Evolutionary conservation across 2,113 vertebrate species (phyloP), one percentile per base, ranked within the genome.

Genomic region (Oryzias curvinotus): DNA sequence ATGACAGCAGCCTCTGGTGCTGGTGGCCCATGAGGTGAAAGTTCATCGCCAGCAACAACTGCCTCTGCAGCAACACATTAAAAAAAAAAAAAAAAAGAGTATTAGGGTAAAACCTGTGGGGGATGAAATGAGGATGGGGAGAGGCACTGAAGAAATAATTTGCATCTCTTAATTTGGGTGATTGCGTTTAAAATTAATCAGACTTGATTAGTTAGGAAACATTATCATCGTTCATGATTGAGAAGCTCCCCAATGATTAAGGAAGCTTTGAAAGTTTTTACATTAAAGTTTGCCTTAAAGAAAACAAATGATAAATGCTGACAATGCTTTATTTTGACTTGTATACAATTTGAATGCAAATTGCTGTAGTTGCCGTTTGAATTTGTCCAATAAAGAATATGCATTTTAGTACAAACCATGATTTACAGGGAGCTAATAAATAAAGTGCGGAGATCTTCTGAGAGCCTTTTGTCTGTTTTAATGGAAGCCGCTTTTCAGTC

Each of bases 1-100:
- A 65, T 86, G 91, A 91, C 91, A 91, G 88, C 78, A 55, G 84
- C 88, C 88, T 88, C 86, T 84, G 82, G 82, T 78, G 85, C 74
- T 59, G 62, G 71, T 78, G 71, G 83, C 87, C 88, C 87, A 84
- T 85, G 85, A 80, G 87, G 88, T 90, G 83, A 89, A 84, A 90
- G 90, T 91, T 90, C 89, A 86, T 86, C 81, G 70, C 82, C 64
- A 61, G 56, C 68, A 86, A 89, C 90, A 86, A 90, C 90, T 75
- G 66, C 67, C 65, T 78, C 82, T 55, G 75, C 65, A 19, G 71
- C 81, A 71, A 71, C 82, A 56, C 65, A 28, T 70, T 43, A 64
- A 79, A 82, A 57, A 66, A 80, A 79, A 84, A 89, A 87, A 85
- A 83, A 87, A 81, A 60, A 42, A 3, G 79, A 82, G 83, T 80